Evolutionary conservation across 2,888 invertebrate genomes (phyloP), one percentile per base, ranked within the genome.

Genomic region (Drosophila anomelani): DNA sequence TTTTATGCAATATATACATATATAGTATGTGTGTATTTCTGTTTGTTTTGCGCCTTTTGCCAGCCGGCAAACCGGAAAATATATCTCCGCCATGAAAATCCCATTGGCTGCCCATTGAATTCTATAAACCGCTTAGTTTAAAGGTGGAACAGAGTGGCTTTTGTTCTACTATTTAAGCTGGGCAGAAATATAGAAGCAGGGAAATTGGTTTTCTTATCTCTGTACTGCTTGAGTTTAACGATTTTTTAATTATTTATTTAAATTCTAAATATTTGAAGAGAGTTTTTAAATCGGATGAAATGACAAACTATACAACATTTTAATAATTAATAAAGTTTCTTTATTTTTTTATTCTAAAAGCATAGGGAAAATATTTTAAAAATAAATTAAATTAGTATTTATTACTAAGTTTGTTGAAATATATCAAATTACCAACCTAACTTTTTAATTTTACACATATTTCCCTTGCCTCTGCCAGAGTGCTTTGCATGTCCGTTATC

Each of bases 31-130:
- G 17, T 29, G 29, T 39, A 41, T 54, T 58, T 53, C 36, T 71
- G 54, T 62, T 73, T 54, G 51, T 39, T 61, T 70, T 59, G 39
- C 47, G 70, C 56, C 68, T 69, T 64, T 69, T 68, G 70, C 47
- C 68, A 56, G 70, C 15, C 68, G 36, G 69, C 70, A 47, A 49
- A 29, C 57, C 36, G 69, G 41, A 41, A 36, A 36, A 64, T 43
- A 63, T 43, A 29, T 43, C 10, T 34, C 7, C 41, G n/a, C 64
- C 51, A 53, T 13, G 29, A 20, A 66, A 51, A 51, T 66, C 66
- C 66, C 36, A 64, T 51, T 66, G 64, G 64, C n/a, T 51, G 64
- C 51, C 43, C 29, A 64, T 66, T 66, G 49, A 64, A 29, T 66
- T 66, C 66, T 34, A 64, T 66, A 64, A 66, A 32, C 64, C 64